Evolutionary conservation across 2,113 vertebrate species (phyloP).

Genomic region (Ursus arctos): DNA sequence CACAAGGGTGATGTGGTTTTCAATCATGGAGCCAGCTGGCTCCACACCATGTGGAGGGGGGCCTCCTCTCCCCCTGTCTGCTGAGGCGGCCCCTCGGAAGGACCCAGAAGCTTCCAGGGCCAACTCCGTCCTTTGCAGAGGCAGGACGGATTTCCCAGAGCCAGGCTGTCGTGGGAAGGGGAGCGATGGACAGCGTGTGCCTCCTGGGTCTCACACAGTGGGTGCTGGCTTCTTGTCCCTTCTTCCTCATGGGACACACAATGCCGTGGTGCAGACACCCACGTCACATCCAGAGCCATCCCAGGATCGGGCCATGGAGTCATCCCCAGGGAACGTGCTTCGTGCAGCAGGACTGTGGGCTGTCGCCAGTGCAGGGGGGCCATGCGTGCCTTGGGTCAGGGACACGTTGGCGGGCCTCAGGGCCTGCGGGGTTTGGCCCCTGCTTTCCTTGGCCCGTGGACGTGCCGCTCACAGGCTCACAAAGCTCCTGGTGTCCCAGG

Average conservation of each 20-base stretch:
- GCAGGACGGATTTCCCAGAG: not conserved
- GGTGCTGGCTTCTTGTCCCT: too few species aligned
- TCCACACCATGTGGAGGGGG: not conserved
- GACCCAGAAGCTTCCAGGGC: not conserved
- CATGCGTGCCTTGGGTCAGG: not conserved
- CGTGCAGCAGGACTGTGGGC: not conserved
- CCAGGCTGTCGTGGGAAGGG: not conserved
- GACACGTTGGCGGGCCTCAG: rapidly evolving
- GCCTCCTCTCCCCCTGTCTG: not conserved
- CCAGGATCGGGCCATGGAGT: not conserved
- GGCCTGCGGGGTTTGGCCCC: not conserved
- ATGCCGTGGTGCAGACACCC: rapidly evolving
- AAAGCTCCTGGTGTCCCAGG: not conserved
- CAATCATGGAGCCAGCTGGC: not conserved
- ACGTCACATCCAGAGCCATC: not conserved
- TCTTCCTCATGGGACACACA: not conserved
- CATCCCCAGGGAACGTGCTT: not conserved
- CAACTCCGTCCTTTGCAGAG: not conserved
- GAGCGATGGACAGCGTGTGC: not conserved
- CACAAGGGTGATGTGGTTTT: not conserved
- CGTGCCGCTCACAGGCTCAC: not conserved
- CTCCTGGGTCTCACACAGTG: not conserved
- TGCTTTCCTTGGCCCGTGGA: not conserved
- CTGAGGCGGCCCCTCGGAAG: not conserved
- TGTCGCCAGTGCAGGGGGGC: not conserved